Conservation (phyloP, 2,797 vertebrate species). For the Pangasius krempfi region DNA sequence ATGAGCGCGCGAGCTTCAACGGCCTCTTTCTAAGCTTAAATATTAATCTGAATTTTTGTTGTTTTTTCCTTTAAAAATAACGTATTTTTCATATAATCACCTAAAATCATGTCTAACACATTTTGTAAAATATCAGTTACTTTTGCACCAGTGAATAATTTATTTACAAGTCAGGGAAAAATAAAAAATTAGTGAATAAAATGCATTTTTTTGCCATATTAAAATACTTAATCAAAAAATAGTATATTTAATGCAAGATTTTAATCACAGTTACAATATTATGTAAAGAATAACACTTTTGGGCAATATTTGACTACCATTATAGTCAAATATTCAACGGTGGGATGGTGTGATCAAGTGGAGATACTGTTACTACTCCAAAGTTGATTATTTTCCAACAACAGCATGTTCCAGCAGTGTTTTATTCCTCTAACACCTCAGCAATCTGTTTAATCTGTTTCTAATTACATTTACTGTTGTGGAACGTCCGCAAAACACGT, state of each 20-base stretch:
- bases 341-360: not conserved
- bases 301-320: not conserved
- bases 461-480: not conserved
- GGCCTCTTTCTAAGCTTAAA: not conserved
- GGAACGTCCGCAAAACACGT: not conserved
- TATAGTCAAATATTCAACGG: not conserved
- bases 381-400: slow-evolving; percentile 1
- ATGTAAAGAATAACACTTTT: not conserved
- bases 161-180: not conserved
- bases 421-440: not conserved
- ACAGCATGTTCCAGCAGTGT: not conserved
- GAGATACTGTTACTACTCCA: not conserved
- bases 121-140: not conserved
- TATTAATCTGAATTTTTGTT: not conserved
- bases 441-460: not conserved
- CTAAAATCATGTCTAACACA: too few relatives aligned
- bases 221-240: not conserved
- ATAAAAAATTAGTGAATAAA: not conserved
- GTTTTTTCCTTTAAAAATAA: too few relatives aligned
- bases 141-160: not conserved
- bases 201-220: not conserved
- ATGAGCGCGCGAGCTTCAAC: slow-evolving; percentile 38
- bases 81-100: not conserved
- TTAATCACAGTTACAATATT: not conserved
- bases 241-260: not conserved